phyloP scores from a whole-genome alignment of 2,888 invertebrate genomes.

The Listrodromus nycthemerus region DNA sequence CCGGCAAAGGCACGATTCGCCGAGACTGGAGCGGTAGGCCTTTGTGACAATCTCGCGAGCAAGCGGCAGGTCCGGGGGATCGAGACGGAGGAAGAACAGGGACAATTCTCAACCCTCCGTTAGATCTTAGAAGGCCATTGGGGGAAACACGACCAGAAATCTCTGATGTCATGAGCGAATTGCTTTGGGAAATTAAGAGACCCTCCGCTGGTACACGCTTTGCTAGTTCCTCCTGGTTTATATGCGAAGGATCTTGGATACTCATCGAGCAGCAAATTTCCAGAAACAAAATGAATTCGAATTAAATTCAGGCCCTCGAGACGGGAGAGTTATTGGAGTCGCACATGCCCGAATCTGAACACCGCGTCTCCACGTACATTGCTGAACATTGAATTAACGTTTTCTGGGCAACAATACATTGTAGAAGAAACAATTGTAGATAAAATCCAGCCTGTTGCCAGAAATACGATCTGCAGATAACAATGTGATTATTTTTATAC shows the following conservation, averaged over 20 bases:
- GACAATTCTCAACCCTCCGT: conserved; percentile 34
- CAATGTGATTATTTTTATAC: not conserved
- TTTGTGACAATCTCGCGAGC: conserved; percentile 36
- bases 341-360: conserved; percentile 30
- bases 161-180: conserved; percentile 52
- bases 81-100: not conserved
- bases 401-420: not conserved
- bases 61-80: not conserved
- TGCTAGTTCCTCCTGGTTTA: not conserved
- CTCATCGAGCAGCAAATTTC: conserved; percentile 20
- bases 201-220: conserved; percentile 1
- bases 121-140: conserved; percentile 33
- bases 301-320: conserved; percentile 45
- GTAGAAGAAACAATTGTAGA: not conserved
- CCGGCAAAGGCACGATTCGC: conserved; percentile 26
- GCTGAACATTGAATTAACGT: not conserved
- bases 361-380: not conserved
- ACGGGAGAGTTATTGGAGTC: conserved; percentile 41
- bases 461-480: too few relatives aligned
- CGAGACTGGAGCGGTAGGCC: conserved; percentile 11
- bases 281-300: conserved; percentile 54
- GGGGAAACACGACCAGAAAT: conserved; percentile 47
- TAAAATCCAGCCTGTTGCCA: too few relatives aligned
- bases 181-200: conserved; percentile 51
- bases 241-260: conserved; percentile 29